A percentile compares a stretch with the other conserved stretches of the same genome.
These are phyloP conservation scores for Megaceryle alcyon DNA, from an alignment of 2,797 vertebrate species.

Conservation along the genomic window DNA sequence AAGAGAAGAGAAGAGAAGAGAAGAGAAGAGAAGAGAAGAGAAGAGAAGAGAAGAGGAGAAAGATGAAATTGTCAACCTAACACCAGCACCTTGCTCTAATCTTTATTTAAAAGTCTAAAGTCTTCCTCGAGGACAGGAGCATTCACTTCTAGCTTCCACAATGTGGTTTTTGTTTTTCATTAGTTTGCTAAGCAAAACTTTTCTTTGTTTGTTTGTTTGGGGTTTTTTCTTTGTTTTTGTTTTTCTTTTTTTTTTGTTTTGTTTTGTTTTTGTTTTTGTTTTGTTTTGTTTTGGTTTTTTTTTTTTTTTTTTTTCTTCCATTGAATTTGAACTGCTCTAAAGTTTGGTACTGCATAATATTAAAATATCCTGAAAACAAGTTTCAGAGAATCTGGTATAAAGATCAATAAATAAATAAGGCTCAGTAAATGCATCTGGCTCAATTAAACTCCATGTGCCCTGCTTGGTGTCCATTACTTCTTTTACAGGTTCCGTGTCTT, in stretches of 20 bases:
- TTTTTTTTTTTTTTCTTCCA: background rate
- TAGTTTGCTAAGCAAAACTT: background rate
- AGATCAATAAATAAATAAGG: background rate
- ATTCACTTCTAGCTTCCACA: background rate
- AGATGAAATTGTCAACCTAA: background rate
- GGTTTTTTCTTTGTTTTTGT: too few species aligned
- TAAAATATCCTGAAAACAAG: background rate
- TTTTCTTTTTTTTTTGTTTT: background rate
- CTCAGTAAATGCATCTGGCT: conserved; percentile 1
- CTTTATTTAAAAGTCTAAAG: background rate
- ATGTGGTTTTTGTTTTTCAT: background rate
- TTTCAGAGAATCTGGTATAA: background rate
- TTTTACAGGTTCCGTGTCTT: conserved; percentile 45
- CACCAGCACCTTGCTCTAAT: background rate
- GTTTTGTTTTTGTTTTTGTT: background rate
- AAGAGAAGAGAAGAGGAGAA: background rate
- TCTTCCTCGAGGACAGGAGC: background rate
- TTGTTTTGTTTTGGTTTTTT: too few species aligned
- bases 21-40: background rate
- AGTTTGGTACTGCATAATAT: background rate
- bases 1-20: too few species aligned
- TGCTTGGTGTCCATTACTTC: conserved; percentile 9
- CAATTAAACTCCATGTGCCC: conserved; percentile 44
- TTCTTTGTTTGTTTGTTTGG: background rate
- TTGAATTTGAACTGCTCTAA: background rate